Evolutionary conservation across 2,113 vertebrate species (phyloP), one percentile per base, ranked within the genome.

Genomic region (Anguilla japonica): DNA sequence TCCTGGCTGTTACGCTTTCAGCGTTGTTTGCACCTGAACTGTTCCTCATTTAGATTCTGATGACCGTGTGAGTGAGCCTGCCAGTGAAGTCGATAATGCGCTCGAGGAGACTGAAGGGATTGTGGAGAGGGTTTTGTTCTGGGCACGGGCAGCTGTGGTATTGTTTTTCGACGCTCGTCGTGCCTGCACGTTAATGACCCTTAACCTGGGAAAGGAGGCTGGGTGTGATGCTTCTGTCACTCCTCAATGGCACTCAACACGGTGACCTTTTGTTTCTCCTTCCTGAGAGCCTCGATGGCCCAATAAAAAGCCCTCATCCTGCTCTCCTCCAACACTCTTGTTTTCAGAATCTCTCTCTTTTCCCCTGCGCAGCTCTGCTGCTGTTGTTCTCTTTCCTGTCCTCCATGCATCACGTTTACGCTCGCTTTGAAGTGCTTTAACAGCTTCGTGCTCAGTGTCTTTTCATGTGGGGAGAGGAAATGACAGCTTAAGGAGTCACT

Each of bases 41-140:
- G 13, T 53, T 9, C 43, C 43, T 46, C 43, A 46, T 6, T 46
- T 53, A 53, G 8, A 53, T 14, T 53, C 50, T 53, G 50, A 53
- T 53, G 13, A 53, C 50, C 1, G 50, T 53, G 50, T 53, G 50
- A 53, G 7, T 14, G 50, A 53, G 11, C 20, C 60, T 67, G 3
- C 22, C 18, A 26, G 60, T 5, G 20, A 26, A 67, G 60, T 20
- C 20, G 18, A 26, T 26, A 67, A 67, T 67, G 18, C 1, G 60
- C 60, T 6, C 60, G 18, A 53, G 50, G 13, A 53, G 50, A 4
- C 22, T 6, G 60, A 67, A 20, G 60, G n/a, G n/a, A 14, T 7
- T 29, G 71, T 34, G 71, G n/a, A 75, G 71, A 13, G n/a, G 71
- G n/a, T 75, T 75, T 75, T 75, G 71, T 75, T 75, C 71, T 75